phyloP scores from a whole-genome alignment of 1,140 invertebrate genomes.

The Geopemphigus sp. region DNA sequence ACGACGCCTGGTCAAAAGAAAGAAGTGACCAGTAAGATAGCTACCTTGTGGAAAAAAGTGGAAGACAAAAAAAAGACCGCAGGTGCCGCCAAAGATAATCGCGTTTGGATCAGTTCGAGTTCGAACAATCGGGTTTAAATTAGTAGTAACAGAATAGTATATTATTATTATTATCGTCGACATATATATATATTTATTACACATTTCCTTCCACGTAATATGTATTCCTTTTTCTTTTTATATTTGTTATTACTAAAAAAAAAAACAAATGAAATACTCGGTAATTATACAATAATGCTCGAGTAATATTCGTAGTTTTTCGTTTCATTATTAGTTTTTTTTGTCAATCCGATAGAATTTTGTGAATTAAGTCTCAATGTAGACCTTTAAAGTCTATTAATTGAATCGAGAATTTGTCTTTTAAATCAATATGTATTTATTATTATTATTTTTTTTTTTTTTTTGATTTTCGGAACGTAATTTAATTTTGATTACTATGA shows the following conservation, averaged over 20 bases:
- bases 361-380: not conserved
- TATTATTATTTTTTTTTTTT: no score
- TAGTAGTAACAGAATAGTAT: not conserved
- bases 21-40: constrained; percentile 82
- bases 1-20: constrained; percentile 57
- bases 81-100: constrained; percentile 61
- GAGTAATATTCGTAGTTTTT: not conserved
- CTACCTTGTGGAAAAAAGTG: constrained; percentile 82
- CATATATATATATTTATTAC: not conserved
- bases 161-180: not conserved
- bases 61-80: constrained; percentile 66
- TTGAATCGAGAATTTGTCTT: not conserved
- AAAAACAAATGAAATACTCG: not conserved
- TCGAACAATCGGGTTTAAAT: constrained; percentile 18
- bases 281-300: not conserved
- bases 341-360: not conserved
- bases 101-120: constrained; percentile 61
- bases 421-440: not conserved
- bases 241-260: constrained; percentile 4
- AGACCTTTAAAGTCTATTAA: not conserved
- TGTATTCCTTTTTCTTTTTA: constrained; percentile 12
- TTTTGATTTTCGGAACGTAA: constrained; percentile 5
- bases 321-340: not conserved
- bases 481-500: not conserved
- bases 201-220: constrained; percentile 4